Conservation (phyloP, 2,888 invertebrate species). For the Apocheima hispidaria region DNA sequence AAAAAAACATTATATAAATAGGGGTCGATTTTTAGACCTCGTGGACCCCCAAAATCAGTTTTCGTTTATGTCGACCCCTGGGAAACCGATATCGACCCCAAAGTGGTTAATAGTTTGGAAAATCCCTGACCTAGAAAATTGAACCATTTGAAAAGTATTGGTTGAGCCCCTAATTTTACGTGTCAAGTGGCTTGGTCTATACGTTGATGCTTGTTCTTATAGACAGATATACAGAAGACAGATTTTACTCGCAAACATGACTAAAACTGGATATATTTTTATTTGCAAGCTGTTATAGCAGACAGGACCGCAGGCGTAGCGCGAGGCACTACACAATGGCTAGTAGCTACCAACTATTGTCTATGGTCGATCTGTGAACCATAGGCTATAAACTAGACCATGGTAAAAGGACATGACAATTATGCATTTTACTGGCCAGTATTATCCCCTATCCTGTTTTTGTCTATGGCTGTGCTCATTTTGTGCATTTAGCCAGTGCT, state of each 20-base stretch:
- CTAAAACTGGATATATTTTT: constrained; percentile 54
- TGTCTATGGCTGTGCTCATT: background rate
- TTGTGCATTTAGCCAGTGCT: constrained; percentile 1
- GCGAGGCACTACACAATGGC: constrained; percentile 77
- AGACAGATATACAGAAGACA: background rate
- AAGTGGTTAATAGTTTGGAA: too few species aligned
- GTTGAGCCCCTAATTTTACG: too few species aligned
- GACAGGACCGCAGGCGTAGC: constrained; percentile 67
- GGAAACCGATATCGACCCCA: too few species aligned
- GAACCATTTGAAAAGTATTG: too few species aligned
- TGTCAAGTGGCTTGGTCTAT: too few species aligned
- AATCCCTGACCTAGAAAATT: too few species aligned
- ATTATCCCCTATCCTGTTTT: constrained; percentile 23
- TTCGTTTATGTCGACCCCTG: too few species aligned
- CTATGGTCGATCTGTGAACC: constrained; percentile 73
- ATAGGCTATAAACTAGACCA: constrained; percentile 50
- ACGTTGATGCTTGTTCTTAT: too few species aligned
- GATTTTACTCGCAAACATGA: constrained; percentile 25
- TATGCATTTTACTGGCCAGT: constrained; percentile 40
- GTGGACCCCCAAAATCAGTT: too few species aligned
- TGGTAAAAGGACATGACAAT: constrained; percentile 64
- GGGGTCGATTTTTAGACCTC: too few species aligned
- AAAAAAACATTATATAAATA: too few species aligned
- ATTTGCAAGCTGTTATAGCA: constrained; percentile 80
- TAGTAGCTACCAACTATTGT: constrained; percentile 70